Conservation (phyloP, 2,888 invertebrate genomes). For the Chaitophorus viminalis region DNA sequence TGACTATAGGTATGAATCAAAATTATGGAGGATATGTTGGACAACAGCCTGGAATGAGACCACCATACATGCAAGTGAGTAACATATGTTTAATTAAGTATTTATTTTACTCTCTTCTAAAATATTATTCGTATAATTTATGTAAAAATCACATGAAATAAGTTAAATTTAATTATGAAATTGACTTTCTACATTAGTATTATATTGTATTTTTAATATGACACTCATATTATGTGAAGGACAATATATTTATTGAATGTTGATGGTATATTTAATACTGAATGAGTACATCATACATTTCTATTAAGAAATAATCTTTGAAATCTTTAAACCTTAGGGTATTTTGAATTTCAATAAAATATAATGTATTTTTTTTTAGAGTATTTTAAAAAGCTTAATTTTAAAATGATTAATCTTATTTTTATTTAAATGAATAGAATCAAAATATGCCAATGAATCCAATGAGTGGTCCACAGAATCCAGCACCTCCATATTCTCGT, state of each 20-base stretch:
- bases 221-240: too few species aligned
- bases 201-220: too few species aligned
- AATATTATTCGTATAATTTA: constrained; percentile 1
- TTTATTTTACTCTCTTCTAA: background rate
- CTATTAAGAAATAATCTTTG: too few species aligned
- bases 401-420: background rate
- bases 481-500: constrained; percentile 80
- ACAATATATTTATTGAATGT: too few species aligned
- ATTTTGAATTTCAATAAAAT: too few species aligned
- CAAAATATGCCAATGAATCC: constrained; percentile 88
- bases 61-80: constrained; percentile 65
- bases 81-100: constrained; percentile 8
- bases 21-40: constrained; percentile 73
- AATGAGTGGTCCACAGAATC: constrained; percentile 74
- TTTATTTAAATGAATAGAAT: constrained; percentile 69
- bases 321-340: too few species aligned
- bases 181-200: background rate
- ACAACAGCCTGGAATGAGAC: constrained; percentile 66
- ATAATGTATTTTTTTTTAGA: too few species aligned
- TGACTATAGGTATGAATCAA: constrained; percentile 71
- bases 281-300: too few species aligned
- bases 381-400: background rate
- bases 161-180: background rate
- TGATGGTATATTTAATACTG: too few species aligned
- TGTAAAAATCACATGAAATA: background rate